These are phyloP conservation scores for Mus caroli DNA, from an alignment of 2,797 vertebrate species.

Conservation along the genomic window DNA sequence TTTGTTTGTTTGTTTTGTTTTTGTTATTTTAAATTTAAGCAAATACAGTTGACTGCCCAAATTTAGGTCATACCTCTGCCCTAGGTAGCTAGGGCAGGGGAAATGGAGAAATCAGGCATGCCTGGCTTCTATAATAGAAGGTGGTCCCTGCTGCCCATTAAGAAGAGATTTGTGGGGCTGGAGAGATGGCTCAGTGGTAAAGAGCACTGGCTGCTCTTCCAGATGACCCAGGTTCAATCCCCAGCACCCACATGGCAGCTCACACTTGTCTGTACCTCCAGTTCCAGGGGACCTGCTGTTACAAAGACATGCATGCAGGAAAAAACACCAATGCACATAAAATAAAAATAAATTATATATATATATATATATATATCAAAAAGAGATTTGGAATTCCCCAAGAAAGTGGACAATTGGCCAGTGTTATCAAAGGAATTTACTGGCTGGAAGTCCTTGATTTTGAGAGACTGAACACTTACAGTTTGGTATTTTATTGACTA, in stretches of 20 bases:
- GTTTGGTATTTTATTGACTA: not conserved
- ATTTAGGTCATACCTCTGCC: not conserved
- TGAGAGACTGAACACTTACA: not conserved
- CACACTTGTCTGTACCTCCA: not conserved
- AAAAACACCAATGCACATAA: not conserved
- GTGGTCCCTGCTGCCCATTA: not conserved
- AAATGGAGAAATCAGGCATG: not conserved
- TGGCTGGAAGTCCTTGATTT: not conserved
- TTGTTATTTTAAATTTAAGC: not conserved
- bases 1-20: not conserved
- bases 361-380: too few relatives aligned
- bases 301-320: not conserved
- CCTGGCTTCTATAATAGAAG: constrained; percentile 7
- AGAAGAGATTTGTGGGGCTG: not conserved
- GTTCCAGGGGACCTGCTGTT: not conserved
- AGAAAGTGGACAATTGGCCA: constrained; percentile 14
- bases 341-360: not conserved
- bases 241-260: not conserved
- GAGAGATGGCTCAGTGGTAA: not conserved
- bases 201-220: not conserved
- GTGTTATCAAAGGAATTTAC: not conserved
- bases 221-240: not conserved
- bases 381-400: not conserved
- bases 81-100: not conserved
- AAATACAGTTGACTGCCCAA: not conserved